phyloP scores from a whole-genome alignment of 1,140 invertebrate species.

The Drosophila parabipectinata region DNA sequence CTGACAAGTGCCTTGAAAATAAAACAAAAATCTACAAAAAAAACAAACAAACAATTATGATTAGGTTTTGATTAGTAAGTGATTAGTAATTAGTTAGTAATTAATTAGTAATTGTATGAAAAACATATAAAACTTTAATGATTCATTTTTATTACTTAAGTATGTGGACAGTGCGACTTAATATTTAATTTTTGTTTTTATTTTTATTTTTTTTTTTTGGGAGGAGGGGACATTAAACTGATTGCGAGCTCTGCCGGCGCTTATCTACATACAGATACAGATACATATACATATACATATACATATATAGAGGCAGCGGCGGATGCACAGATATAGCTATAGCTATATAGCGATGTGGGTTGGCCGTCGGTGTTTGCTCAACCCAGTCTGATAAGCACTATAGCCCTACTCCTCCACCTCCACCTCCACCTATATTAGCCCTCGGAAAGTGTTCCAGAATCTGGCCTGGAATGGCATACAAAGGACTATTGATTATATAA shows the following conservation, averaged over 20 bases:
- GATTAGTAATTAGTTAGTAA: too few relatives aligned
- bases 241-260: constrained; percentile 48
- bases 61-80: too few relatives aligned
- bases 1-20: too few relatives aligned
- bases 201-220: background rate
- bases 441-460: background rate
- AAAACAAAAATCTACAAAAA: too few relatives aligned
- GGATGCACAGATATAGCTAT: constrained; percentile 11
- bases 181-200: too few relatives aligned
- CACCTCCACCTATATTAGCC: constrained; percentile 22
- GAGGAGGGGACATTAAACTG: constrained; percentile 53
- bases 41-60: too few relatives aligned
- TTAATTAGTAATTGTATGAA: too few relatives aligned
- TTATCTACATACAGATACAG: constrained; percentile 45
- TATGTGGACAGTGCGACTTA: constrained; percentile 16
- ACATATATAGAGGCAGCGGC: background rate
- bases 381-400: constrained; percentile 62
- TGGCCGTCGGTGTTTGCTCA: constrained; percentile 55
- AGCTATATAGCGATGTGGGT: constrained; percentile 1
- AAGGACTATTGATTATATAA: background rate
- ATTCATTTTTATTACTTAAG: background rate
- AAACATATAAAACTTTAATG: too few relatives aligned
- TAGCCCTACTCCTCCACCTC: constrained; percentile 19
- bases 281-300: background rate
- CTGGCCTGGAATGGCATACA: background rate